Conservation (phyloP, 2,888 invertebrate species). For the Noctua janthina region DNA sequence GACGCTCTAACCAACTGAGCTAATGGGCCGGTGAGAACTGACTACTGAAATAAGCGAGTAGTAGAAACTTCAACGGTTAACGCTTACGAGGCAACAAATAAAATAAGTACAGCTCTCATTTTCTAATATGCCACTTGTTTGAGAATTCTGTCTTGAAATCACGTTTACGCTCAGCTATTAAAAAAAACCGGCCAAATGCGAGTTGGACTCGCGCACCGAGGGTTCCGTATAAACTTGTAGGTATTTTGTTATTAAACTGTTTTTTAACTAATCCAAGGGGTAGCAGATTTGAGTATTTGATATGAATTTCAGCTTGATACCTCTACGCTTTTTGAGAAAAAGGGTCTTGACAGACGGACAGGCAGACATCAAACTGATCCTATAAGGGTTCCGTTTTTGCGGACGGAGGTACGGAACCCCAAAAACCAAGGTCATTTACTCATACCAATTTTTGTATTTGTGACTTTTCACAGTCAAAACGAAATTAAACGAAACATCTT, state of each 20-base stretch:
- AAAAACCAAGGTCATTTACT: neutral
- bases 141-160: neutral
- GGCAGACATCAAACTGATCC: too few relatives aligned
- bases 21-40: constrained; percentile 31
- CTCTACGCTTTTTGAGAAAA: too few relatives aligned
- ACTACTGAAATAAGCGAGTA: neutral
- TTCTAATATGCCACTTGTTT: neutral
- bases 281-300: too few relatives aligned
- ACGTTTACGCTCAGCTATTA: neutral
- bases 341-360: too few relatives aligned
- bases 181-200: neutral
- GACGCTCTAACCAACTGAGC: constrained; percentile 63
- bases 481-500: constrained; percentile 13
- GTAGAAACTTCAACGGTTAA: neutral
- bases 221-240: too few relatives aligned
- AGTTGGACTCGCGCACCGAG: too few relatives aligned
- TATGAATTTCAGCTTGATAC: too few relatives aligned
- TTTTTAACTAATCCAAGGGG: too few relatives aligned
- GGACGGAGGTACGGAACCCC: too few relatives aligned
- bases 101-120: neutral
- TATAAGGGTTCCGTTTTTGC: too few relatives aligned
- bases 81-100: neutral
- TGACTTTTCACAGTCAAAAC: neutral
- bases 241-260: too few relatives aligned
- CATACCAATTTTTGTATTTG: neutral